Evolutionary conservation across 1,140 invertebrate species (phyloP), one percentile per base, ranked within the genome.

Genomic region (Homarus americanus): DNA sequence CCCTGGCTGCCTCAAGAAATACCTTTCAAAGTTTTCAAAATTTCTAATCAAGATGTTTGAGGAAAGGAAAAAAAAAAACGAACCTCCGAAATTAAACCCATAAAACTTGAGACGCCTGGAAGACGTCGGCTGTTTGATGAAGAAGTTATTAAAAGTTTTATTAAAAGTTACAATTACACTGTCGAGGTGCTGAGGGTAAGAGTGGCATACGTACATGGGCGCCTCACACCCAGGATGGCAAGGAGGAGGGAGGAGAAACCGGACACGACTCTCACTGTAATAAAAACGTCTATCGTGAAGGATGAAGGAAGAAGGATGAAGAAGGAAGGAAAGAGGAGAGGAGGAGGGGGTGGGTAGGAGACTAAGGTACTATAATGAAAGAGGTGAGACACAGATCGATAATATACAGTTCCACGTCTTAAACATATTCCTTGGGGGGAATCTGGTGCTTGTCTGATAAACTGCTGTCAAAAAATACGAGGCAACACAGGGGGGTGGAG

Each of bases 141-240:
- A 90, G 87, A 90, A 90, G 79, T 90, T 83, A 83, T 83, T 90
- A 83, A 90, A 90, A 90, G 80, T 90, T 90, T 90, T 90, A 90
- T 66, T 90, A 90, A 90, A 90, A 90, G 87, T 90, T 90, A 90
- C 87, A 90, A 90, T 90, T 90, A 90, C 87, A 90, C 44, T 58
- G 63, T 66, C 32, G 79, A 9, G 44, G 63, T n/a, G 38, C 15
- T 34, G n/a, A 58, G 40, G 58, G 78, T 24, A 73, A 44, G 28
- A 73, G 66, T 20, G 58, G 69, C 28, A 32, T 41, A 40, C 17
- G 38, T 32, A 24, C 32, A 41, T 24, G 36, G n/a, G 53, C 12
- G 20, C 20, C 12, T 49, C 36, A 34, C n/a, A 83, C 17, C 32
- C 20, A 20, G 20, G 24, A 34, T 12, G 53, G 82, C n/a, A 36